Evolutionary conservation across 1,140 invertebrate genomes (phyloP), one percentile per base, ranked within the genome.

Genomic region (Drosophila murphyi): DNA sequence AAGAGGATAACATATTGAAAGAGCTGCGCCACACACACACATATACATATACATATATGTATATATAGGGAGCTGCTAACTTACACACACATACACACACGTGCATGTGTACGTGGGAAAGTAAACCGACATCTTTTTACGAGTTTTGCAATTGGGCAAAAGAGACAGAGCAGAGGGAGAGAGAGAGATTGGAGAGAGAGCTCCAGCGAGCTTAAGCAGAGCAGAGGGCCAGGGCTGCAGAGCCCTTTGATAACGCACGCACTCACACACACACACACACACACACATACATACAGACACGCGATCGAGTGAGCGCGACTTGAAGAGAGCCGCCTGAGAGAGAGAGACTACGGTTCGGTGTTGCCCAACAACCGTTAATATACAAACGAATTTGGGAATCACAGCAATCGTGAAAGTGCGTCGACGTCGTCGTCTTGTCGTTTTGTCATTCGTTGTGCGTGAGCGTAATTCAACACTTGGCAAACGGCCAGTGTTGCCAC

Each of bases 1-100:
- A 88, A 88, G 85, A 88, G 85, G 85, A 88, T 88, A 88, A 89
- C 85, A 89, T 85, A 88, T 80, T 89, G 85, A 78, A 89, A 88
- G 83, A 89, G 83, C 85, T 75, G 76, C 54, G 50, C 59, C 63
- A 54, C 54, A 60, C 54, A 56, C 43, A 67, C 63, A 47, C 35
- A 37, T 41, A 48, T 29, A 48, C 70, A 31, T 10, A 51, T 28
- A 71, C 59, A 20, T 41, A 3, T 41, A 41, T 10, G 8, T 10
- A 43, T 65, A 43, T 43, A 47, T 52, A 65, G 63, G n/a, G 72
- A 51, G 51, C 59, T 60, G 48, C 70, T 55, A 60, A 77, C 70
- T 59, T 34, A 67, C 61, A 76, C 68, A 47, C 31, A 50, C 69
- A 29, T 8, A 51, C 12, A 68, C 59, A 43, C 39, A n/a, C 1